phyloP scores from a whole-genome alignment of 2,113 vertebrate genomes.

The Panthera uncia region DNA sequence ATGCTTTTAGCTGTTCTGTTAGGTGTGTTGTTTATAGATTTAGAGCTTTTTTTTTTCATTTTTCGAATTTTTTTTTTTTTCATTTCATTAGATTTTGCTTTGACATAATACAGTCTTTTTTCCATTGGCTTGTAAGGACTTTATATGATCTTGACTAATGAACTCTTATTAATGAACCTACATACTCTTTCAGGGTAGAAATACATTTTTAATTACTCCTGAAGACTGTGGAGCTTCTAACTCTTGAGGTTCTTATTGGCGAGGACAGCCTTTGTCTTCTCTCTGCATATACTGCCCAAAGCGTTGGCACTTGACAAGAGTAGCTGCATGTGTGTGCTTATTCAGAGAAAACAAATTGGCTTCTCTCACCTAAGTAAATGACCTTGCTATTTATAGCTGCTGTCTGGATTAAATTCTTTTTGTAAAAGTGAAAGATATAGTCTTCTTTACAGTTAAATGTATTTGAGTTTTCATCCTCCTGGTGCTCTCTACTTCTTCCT shows the following conservation, averaged over 20 bases:
- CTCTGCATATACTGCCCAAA: slow-evolving; percentile 7
- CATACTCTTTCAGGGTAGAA: not conserved
- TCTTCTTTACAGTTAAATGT: slow-evolving; percentile 47
- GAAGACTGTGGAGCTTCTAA: not conserved
- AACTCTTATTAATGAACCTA: not conserved
- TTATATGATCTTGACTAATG: slow-evolving; percentile 28
- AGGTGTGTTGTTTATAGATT: not conserved
- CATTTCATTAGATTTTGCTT: slow-evolving; percentile 51
- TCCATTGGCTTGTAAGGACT: not conserved
- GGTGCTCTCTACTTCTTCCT: not conserved
- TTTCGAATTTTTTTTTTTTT: slow-evolving; percentile 24
- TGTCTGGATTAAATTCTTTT: not conserved
- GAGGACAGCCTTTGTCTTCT: slow-evolving; percentile 12
- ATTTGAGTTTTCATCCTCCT: not conserved
- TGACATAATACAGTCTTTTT: slow-evolving; percentile 51
- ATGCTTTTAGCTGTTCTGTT: slow-evolving; percentile 62
- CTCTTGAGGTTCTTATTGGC: not conserved
- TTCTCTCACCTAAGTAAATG: slow-evolving; percentile 57
- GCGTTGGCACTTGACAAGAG: slow-evolving; percentile 55
- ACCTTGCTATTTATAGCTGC: slow-evolving; percentile 42
- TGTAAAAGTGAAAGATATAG: slow-evolving; percentile 48
- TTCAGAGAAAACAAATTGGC: slow-evolving; percentile 36
- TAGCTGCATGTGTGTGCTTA: not conserved
- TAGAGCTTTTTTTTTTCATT: not conserved
- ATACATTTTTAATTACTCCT: slow-evolving; percentile 44